A percentile compares a stretch with the other conserved stretches of the same genome.
phyloP scores from a whole-genome alignment of 2,888 invertebrate genomes.

The Lasioglossum lativentre region DNA sequence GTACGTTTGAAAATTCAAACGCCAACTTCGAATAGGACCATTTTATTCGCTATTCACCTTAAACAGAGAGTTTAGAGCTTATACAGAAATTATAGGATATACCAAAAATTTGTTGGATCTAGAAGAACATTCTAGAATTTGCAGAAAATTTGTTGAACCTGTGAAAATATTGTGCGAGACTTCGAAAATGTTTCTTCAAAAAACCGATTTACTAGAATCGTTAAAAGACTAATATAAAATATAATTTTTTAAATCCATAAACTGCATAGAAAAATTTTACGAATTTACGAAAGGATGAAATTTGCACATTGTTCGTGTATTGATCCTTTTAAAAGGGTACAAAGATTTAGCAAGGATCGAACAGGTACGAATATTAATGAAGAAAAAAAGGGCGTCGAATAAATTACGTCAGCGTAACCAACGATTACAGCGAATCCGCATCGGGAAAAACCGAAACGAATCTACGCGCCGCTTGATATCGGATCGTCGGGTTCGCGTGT shows the following conservation, averaged over 20 bases:
- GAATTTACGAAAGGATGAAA: background rate
- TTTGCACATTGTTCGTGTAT: background rate
- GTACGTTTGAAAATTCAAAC: background rate
- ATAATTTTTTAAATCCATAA: too few species aligned
- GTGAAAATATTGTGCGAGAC: too few species aligned
- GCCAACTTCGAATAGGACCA: background rate
- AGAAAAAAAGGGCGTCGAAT: background rate
- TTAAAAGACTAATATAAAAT: too few species aligned
- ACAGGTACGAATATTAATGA: too few species aligned
- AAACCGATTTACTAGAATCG: background rate
- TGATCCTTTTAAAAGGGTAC: background rate
- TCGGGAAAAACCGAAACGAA: background rate
- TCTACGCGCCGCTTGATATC: background rate
- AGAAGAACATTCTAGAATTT: background rate
- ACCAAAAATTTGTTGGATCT: background rate
- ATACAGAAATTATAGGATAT: background rate
- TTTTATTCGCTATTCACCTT: background rate
- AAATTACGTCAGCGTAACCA: background rate
- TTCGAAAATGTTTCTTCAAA: too few species aligned
- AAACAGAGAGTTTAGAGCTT: background rate
- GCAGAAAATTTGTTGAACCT: too few species aligned
- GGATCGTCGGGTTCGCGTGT: background rate
- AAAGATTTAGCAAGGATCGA: background rate
- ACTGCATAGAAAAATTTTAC: background rate
- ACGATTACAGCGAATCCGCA: slow-evolving; percentile 1